These are phyloP conservation scores for Micropoecilia bifurca DNA, from an alignment of 2,797 vertebrate genomes.

Conservation along the genomic window DNA sequence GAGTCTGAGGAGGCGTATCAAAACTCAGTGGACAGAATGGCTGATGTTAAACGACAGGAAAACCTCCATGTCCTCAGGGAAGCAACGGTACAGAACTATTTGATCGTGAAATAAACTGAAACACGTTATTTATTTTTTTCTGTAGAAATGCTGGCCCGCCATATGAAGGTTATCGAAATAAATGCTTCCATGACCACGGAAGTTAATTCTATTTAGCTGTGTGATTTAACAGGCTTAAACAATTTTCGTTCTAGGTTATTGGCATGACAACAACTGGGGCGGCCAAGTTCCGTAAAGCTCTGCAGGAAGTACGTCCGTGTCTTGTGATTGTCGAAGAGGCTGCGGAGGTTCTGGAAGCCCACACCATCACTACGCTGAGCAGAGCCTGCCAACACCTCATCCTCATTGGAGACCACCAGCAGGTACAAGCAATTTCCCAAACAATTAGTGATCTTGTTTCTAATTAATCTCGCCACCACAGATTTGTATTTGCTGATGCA, in stretches of 20 bases:
- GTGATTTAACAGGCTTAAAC: constrained; percentile 7
- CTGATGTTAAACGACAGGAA: constrained; percentile 85
- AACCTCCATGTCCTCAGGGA: constrained; percentile 81
- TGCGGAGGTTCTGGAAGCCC: constrained; percentile 95
- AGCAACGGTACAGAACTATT: constrained; percentile 71
- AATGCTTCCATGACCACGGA: not conserved
- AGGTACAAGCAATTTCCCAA: constrained; percentile 77
- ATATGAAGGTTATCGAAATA: not conserved
- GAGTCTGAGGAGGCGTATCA: constrained; percentile 82
- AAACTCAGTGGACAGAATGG: constrained; percentile 82
- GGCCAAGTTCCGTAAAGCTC: constrained; percentile 87
- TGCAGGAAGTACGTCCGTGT: constrained; percentile 85
- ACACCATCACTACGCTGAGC: constrained; percentile 92
- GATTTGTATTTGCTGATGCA: not conserved
- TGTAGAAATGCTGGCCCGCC: not conserved
- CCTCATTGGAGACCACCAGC: constrained; percentile 96
- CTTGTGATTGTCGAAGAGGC: constrained; percentile 95
- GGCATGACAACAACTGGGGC: constrained; percentile 98
- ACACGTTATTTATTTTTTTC: not conserved
- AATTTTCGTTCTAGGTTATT: constrained; percentile 75
- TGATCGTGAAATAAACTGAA: not conserved
- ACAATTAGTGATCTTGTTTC: not conserved
- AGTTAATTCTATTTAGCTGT: not conserved
- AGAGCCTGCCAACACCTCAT: constrained; percentile 92
- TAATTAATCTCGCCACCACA: constrained; percentile 5